Evolutionary conservation across 2,888 invertebrate genomes (phyloP), one percentile per base, ranked within the genome.

Genomic region (Leptinotarsa juncta): DNA sequence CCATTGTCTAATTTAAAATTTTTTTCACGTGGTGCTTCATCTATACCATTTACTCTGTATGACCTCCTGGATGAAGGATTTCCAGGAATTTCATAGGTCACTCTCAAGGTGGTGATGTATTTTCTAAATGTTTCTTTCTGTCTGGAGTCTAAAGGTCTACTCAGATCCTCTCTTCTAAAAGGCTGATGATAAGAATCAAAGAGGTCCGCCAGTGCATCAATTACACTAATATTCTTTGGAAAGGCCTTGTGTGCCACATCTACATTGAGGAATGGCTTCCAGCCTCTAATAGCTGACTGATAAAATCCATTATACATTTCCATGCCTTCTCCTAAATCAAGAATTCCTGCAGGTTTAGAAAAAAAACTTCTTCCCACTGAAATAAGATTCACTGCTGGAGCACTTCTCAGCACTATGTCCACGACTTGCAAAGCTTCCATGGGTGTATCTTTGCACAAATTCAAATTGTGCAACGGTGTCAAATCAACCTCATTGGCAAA

Each of bases 301-400:
- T 96, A 99, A 84, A 97, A 92, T 5, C 99, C 99, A 75, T 95
- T 93, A 94, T 97, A 97, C 84, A 98, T 93, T 86, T 97, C 96
- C 82, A 96, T 90, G 0, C 97, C 82, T 67, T 93, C 93, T 0
- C 94, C 93, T 14, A 99, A 89, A 83, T 90, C 89, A 78, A 90
- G 88, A 65, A 90, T 90, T 26, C 62, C 20, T 1, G 23, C 32
- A 74, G 86, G 84, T 65, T 74, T 81, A 1, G 79, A 76, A 65
- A 83, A 85, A 65, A 85, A 85, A 60, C 82, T 82, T 71, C 83
- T 72, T 7, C 84, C 85, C 7, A 79, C 82, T 4, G 78, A 71
- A 42, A 82, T 75, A 89, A 87, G 86, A 88, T 15, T 76, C 10
- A 62, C 26, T 1, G 80, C 73, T 0, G 93, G 91, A 48, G 93